Conservation (phyloP, 2,797 vertebrate genomes). For the Lateolabrax maculatus region DNA sequence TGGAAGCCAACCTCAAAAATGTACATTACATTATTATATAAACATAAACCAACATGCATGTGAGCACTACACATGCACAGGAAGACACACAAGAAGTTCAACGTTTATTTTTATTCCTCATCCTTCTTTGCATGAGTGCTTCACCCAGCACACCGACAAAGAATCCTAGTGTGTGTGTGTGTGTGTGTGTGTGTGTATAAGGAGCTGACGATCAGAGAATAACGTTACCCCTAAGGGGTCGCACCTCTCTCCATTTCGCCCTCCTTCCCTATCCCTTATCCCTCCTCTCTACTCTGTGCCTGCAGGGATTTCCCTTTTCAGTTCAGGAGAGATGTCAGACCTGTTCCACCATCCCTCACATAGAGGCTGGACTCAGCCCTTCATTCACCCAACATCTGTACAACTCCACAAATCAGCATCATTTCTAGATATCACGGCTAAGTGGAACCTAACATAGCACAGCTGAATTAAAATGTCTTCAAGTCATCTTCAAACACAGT, state of each 20-base stretch:
- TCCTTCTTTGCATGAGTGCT: slow-evolving; percentile 78
- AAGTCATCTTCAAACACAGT: slow-evolving; percentile 9
- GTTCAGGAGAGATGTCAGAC: slow-evolving; percentile 82
- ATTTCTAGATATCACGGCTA: slow-evolving; percentile 40
- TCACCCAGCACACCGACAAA: slow-evolving; percentile 70
- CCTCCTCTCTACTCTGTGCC: slow-evolving; percentile 64
- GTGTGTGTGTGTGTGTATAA: slow-evolving; percentile 67
- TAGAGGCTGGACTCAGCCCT: slow-evolving; percentile 61
- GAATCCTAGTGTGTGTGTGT: slow-evolving; percentile 57
- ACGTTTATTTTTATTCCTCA: slow-evolving; percentile 78
- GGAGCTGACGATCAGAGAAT: slow-evolving; percentile 78
- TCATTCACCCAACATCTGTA: slow-evolving; percentile 64
- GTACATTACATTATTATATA: slow-evolving; percentile 29
- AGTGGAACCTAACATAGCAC: slow-evolving; percentile 12
- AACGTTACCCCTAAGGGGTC: slow-evolving; percentile 80
- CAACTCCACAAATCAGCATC: slow-evolving; percentile 59
- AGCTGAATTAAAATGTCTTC: slow-evolving; percentile 31
- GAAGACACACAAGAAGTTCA: slow-evolving; percentile 57
- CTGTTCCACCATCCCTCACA: slow-evolving; percentile 75
- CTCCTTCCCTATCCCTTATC: slow-evolving; percentile 57
- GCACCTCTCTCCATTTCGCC: slow-evolving; percentile 75
- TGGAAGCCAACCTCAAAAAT: slow-evolving; percentile 5
- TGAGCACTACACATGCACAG: slow-evolving; percentile 40
- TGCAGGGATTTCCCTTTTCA: slow-evolving; percentile 84
- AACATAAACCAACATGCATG: slow-evolving; percentile 38